Evolutionary conservation across 2,113 vertebrate species (phyloP), one percentile per base, ranked within the genome.

Genomic region (Leucoraja erinaceus): DNA sequence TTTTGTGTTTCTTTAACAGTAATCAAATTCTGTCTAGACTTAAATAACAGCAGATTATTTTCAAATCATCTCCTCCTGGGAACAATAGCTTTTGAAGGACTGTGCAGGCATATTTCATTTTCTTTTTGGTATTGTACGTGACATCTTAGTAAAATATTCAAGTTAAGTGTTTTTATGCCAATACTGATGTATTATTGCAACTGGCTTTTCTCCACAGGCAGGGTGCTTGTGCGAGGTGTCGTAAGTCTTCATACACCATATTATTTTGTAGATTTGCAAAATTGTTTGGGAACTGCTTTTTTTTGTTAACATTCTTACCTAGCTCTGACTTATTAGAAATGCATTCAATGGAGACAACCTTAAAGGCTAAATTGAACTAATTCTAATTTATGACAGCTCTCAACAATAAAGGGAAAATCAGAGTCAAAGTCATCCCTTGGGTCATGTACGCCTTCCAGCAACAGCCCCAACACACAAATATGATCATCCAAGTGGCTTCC

Each of bases 1-100:
- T 38, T 91, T 91, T 38, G 90, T 91, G 90, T 91, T 91, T 91
- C 63, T 91, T 91, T 74, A 91, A 91, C 90, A 91, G 90, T 91
- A 70, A 72, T 91, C 90, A 91, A 91, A 91, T 91, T 91, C 90
- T 91, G 90, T 91, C 90, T 91, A 91, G 90, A 91, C 90, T 91
- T 91, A 91, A 91, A 91, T 91, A 91, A 91, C 66, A 91, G 90
- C 90, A 91, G 90, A 91, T 91, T 91, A 91, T 91, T 91, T 91
- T 91, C 90, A 91, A 91, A 91, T 91, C 66, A 91, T 91, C 90
- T 91, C 63, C 90, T 91, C 90, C 66, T 91, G 90, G 90, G 90
- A 91, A 91, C 90, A 91, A 91, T 91, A 91, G 90, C 68, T 72
- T 91, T 91, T 91, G 90, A 91, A 91, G 90, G 33, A 54, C 90